These are phyloP conservation scores for Neoaliturus tenellus DNA, from an alignment of 2,888 invertebrate species.

Conservation along the genomic window DNA sequence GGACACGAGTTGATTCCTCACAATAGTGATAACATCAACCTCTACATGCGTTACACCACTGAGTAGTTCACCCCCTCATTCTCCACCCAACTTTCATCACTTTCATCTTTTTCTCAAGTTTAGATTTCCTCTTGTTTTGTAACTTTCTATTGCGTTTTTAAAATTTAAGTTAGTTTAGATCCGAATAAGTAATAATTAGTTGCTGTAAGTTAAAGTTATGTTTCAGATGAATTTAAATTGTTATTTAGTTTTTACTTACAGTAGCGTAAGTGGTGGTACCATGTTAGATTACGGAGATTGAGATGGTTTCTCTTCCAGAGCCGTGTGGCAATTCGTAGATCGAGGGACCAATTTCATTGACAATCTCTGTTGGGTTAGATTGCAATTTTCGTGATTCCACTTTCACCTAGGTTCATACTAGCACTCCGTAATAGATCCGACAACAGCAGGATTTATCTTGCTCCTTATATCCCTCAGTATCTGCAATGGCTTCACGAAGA, in stretches of 20 bases:
- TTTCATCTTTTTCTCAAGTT: not conserved
- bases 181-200: not conserved
- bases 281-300: slow-evolving; percentile 9
- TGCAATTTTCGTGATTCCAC: not conserved
- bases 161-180: not conserved
- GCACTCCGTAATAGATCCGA: not conserved
- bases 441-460: not conserved
- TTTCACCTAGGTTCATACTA: not conserved
- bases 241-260: slow-evolving; percentile 27
- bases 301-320: slow-evolving; percentile 43
- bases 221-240: slow-evolving; percentile 21
- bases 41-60: slow-evolving; percentile 78
- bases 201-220: slow-evolving; percentile 25
- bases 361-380: slow-evolving; percentile 37
- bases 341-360: slow-evolving; percentile 51
- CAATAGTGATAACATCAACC: slow-evolving; percentile 78
- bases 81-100: not conserved
- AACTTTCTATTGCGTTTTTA: not conserved
- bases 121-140: not conserved
- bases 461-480: not conserved
- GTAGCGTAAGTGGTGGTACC: slow-evolving; percentile 43
- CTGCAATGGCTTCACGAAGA: slow-evolving; percentile 26
- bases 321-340: slow-evolving; percentile 38
- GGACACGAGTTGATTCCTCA: slow-evolving; percentile 86
- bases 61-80: slow-evolving; percentile 70